A percentile compares a stretch with the other conserved stretches of the same genome.
Conservation (phyloP, 2,888 invertebrate genomes). For the Sepiola atlantica region DNA sequence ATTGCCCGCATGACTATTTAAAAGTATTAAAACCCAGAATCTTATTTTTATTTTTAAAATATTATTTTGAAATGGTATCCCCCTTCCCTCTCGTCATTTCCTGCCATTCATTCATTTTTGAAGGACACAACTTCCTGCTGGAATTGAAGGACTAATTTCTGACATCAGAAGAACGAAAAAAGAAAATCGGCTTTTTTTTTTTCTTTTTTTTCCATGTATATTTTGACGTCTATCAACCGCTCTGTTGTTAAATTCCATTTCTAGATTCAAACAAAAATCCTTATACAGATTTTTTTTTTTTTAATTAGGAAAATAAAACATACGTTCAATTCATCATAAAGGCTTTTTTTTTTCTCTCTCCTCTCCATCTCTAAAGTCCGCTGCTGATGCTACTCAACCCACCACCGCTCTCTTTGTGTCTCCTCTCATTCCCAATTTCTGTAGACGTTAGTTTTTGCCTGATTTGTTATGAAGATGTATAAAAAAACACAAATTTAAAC, state of each 20-base stretch:
- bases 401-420: too few relatives aligned
- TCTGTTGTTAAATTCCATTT: neutral
- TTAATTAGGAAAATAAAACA: neutral
- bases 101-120: constrained; percentile 6
- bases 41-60: neutral
- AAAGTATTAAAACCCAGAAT: constrained; percentile 2
- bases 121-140: neutral
- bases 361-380: too few relatives aligned
- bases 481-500: too few relatives aligned
- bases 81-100: neutral
- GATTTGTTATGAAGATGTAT: neutral
- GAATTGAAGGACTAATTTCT: neutral
- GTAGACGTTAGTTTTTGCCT: neutral
- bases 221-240: neutral
- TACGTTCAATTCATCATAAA: neutral
- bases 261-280: neutral
- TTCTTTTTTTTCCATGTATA: neutral
- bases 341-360: neutral
- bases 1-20: constrained; percentile 4
- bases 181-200: neutral
- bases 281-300: neutral
- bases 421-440: neutral
- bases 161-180: neutral
- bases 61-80: too few relatives aligned
- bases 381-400: neutral